Base-by-base conservation (phyloP, 2,113 vertebrate species). In the Ptilorrhoa leucosticta region DNA sequence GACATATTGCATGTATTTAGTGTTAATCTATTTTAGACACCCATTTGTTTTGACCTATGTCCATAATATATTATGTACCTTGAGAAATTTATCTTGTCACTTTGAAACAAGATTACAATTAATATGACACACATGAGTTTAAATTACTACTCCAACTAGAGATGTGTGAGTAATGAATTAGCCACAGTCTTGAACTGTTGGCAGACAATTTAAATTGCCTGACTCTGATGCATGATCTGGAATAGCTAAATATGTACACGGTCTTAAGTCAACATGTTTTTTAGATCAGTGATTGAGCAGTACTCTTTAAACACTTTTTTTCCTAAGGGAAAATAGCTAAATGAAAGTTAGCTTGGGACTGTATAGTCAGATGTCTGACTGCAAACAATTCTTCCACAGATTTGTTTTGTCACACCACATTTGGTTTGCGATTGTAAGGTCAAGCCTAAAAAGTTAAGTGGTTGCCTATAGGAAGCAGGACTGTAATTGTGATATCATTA, bases 71-170 rank as follows among this genome's bases (percentile, higher is more conserved):
- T 98, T 97, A 96, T 92, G 95, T 95, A 98, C 95, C 97, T 97
- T 97, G 94, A 97, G 95, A 98, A 97, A 98, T 98, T 98, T 97
- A 97, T 98, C 97, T 98, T 98, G 97, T 98, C 98, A 97, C 94
- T 97, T 97, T 95, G 95, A 98, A 98, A 97, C 83, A 96, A 96
- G 95, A 98, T 98, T 98, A 97, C 97, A 98, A 98, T 98, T 98
- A 98, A 97, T 97, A 94, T 19, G 82, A 97, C 96, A 97, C 93
- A 97, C 93, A 96, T 89, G 96, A 98, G 95, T 97, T 97, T 97
- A 98, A 98, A 98, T 98, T 97, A 98, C 86, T 98, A 94, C 95
- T 97, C 96, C 96, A 95, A 90, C 96, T 96, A 95, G 97, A 97
- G 92, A 97, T 94, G 93, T 97, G 85, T 97, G 96, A 97, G 96